phyloP scores from a whole-genome alignment of 2,797 vertebrate species.

The Cossypha polioptera region DNA sequence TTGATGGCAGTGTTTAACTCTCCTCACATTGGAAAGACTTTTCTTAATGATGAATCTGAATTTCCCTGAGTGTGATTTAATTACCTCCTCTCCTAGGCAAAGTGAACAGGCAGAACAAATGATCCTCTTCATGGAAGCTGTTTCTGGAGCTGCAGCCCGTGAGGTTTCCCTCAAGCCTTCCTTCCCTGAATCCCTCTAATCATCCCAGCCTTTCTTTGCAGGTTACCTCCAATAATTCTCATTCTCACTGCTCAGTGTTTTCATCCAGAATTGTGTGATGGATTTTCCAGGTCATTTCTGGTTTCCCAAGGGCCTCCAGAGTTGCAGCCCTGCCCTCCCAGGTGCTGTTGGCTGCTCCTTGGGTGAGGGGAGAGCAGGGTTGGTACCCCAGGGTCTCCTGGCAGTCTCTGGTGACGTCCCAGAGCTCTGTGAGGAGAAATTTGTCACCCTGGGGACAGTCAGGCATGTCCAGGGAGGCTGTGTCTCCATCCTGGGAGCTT shows the following conservation, averaged over 20 bases:
- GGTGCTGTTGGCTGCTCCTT: neutral
- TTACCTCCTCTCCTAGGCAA: neutral
- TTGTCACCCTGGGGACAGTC: neutral
- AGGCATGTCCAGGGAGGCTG: neutral
- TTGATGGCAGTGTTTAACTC: neutral
- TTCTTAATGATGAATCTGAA: constrained; percentile 11
- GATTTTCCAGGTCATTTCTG: neutral
- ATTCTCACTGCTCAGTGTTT: neutral
- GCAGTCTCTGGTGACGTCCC: neutral
- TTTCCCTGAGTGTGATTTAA: constrained; percentile 9
- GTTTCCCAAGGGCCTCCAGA: neutral
- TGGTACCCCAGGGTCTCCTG: neutral
- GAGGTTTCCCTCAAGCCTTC: neutral
- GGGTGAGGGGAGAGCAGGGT: neutral
- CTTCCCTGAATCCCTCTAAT: neutral
- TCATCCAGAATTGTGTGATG: neutral
- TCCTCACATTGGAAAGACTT: neutral
- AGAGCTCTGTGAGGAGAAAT: neutral
- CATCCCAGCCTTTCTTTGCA: neutral
- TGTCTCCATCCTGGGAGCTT: neutral
- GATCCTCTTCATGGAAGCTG: neutral
- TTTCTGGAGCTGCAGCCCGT: neutral
- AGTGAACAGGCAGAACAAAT: constrained; percentile 17
- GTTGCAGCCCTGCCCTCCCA: neutral
- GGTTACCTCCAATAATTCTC: neutral